Conservation (phyloP, 2,797 vertebrate genomes). For the Notamacropus eugenii region DNA sequence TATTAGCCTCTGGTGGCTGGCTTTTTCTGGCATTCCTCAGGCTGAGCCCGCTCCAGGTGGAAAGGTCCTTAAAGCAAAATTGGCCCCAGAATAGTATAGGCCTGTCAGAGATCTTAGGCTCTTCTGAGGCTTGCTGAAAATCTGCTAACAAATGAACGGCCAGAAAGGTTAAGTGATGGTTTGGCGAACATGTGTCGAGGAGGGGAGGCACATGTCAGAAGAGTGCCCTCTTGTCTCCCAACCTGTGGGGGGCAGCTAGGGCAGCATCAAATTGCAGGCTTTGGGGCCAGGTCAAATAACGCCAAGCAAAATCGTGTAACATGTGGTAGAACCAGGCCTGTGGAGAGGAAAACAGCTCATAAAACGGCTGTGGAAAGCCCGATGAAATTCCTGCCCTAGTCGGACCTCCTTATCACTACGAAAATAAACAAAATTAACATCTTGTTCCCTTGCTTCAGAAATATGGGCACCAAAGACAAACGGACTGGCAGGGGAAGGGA, state of each 20-base stretch:
- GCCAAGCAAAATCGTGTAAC: constrained; percentile 83
- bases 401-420: constrained; percentile 34
- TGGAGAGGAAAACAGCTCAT: constrained; percentile 56
- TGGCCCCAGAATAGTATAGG: constrained; percentile 48
- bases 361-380: constrained; percentile 38
- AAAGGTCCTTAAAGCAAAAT: constrained; percentile 60
- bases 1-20: background rate
- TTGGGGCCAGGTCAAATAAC: constrained; percentile 83
- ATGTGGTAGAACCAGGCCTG: constrained; percentile 75
- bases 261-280: constrained; percentile 77
- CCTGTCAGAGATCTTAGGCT: constrained; percentile 51
- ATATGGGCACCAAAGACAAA: constrained; percentile 1
- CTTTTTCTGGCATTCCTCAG: constrained; percentile 27
- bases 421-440: constrained; percentile 59
- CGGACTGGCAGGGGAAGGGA: background rate
- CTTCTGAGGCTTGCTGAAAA: constrained; percentile 72
- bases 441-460: constrained; percentile 12
- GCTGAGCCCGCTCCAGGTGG: constrained; percentile 9
- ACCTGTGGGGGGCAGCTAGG: constrained; percentile 73
- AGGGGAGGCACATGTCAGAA: constrained; percentile 69
- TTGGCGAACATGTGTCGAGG: constrained; percentile 84
- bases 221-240: constrained; percentile 70
- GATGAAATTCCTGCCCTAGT: constrained; percentile 47
- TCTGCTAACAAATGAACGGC: constrained; percentile 81
- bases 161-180: constrained; percentile 83